These are phyloP conservation scores for Vanessa atalanta DNA, from an alignment of 1,140 invertebrate species.

Conservation along the genomic window DNA sequence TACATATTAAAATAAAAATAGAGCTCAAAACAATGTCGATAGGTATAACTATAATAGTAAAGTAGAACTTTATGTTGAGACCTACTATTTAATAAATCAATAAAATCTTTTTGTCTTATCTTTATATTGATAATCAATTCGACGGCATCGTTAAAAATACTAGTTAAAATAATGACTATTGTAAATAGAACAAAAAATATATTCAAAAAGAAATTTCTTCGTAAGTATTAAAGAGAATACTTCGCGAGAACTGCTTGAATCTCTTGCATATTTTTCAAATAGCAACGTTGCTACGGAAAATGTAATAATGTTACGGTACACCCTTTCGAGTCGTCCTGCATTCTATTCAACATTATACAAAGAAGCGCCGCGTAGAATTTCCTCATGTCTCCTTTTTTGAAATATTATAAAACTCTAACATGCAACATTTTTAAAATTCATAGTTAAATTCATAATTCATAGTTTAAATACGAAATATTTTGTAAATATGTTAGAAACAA, in stretches of 20 bases:
- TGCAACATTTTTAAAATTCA: neutral
- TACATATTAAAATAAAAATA: too few species aligned
- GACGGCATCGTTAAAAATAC: too few species aligned
- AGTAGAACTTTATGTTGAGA: too few species aligned
- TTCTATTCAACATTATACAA: conserved; percentile 48
- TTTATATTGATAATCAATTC: too few species aligned
- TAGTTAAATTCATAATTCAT: too few species aligned
- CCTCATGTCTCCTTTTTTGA: neutral
- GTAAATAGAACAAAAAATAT: neutral
- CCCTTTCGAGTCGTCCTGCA: conserved; percentile 43
- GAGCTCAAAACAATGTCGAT: too few species aligned
- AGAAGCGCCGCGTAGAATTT: conserved; percentile 28
- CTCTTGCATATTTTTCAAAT: conserved; percentile 54
- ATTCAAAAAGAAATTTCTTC: conserved; percentile 26
- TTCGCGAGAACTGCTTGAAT: conserved; percentile 35
- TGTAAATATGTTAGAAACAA: too few species aligned
- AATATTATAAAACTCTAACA: conserved; percentile 21
- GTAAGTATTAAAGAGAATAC: conserved; percentile 15
- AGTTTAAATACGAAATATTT: too few species aligned
- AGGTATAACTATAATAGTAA: too few species aligned
- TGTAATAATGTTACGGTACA: conserved; percentile 56
- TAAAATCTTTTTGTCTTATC: too few species aligned
- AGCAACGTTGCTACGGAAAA: conserved; percentile 49
- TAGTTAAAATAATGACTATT: neutral
- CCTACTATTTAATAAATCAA: too few species aligned